Percentiles rank a stretch among this genome's conserved stretches.
phyloP scores from a whole-genome alignment of 2,888 invertebrate genomes.

The Heterodera filipjevi region DNA sequence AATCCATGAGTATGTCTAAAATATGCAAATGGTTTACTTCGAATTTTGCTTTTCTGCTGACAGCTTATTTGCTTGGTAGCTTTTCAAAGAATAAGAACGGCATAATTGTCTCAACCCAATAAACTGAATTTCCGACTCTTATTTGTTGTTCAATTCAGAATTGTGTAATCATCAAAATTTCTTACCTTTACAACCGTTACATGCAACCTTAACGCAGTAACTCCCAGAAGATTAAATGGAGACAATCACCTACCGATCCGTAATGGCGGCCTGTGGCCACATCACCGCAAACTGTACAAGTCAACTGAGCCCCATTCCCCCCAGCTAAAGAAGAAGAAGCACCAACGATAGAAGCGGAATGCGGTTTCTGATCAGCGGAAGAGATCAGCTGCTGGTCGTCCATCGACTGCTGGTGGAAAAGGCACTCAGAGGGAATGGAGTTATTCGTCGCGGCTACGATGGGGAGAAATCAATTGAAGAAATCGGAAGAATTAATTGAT shows the following conservation, averaged over 20 bases:
- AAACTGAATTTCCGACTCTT: too few relatives aligned
- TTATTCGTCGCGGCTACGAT: background rate
- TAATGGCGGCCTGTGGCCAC: constrained; percentile 60
- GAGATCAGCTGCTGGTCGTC: background rate
- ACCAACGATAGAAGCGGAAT: background rate
- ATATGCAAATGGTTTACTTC: too few relatives aligned
- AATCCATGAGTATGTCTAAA: too few relatives aligned
- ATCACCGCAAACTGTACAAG: constrained; percentile 61
- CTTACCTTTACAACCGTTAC: constrained; percentile 60
- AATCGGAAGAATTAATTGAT: background rate
- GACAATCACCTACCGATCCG: constrained; percentile 43
- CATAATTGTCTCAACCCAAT: too few relatives aligned
- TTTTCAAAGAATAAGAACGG: too few relatives aligned
- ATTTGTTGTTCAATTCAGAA: too few relatives aligned
- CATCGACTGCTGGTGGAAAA: background rate
- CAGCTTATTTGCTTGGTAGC: too few relatives aligned
- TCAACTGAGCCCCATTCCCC: constrained; percentile 33
- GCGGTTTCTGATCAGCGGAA: background rate
- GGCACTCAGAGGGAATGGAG: background rate
- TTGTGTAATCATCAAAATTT: too few relatives aligned
- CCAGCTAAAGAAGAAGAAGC: background rate
- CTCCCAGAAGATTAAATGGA: background rate
- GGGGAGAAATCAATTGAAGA: background rate
- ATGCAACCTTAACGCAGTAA: constrained; percentile 45
- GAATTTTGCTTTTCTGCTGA: too few relatives aligned